Evolutionary conservation across 2,113 vertebrate species (phyloP).

Genomic region (Echinops telfairi): DNA sequence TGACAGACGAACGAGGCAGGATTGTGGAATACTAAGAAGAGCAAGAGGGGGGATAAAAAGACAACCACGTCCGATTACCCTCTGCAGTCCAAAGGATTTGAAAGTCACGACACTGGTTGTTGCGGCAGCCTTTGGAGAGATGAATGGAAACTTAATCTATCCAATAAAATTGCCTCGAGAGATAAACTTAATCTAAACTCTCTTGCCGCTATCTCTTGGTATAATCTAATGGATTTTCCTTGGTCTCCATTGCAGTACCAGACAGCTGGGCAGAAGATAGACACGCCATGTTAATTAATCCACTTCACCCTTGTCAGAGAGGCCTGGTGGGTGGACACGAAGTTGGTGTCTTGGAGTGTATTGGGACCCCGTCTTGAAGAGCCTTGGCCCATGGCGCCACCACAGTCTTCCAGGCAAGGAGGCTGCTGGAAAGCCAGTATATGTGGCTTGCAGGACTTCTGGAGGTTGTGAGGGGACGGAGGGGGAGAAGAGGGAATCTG

Average conservation of each 20-base stretch:
- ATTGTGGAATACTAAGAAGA: slow-evolving; percentile 87
- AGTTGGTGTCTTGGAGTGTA: slow-evolving; percentile 60
- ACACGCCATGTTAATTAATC: slow-evolving; percentile 77
- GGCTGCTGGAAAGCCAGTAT: neutral
- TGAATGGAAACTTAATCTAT: slow-evolving; percentile 87
- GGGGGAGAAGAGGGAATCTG: neutral
- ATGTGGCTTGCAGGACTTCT: neutral
- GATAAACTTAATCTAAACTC: slow-evolving; percentile 87
- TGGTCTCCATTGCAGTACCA: slow-evolving; percentile 71
- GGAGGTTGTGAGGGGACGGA: neutral
- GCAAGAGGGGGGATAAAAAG: slow-evolving; percentile 86
- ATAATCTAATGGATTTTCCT: slow-evolving; percentile 78
- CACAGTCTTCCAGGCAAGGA: slow-evolving; percentile 3
- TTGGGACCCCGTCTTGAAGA: slow-evolving; percentile 42
- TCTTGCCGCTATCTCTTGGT: slow-evolving; percentile 78
- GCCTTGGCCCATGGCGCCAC: slow-evolving; percentile 32
- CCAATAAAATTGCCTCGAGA: slow-evolving; percentile 87
- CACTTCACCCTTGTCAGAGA: slow-evolving; percentile 71
- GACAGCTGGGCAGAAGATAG: slow-evolving; percentile 69
- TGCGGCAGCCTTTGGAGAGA: slow-evolving; percentile 86
- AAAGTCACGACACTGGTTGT: slow-evolving; percentile 89
- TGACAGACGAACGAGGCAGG: slow-evolving; percentile 87
- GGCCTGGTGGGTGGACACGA: neutral
- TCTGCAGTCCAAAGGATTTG: slow-evolving; percentile 87
- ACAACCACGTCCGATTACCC: slow-evolving; percentile 86